A percentile compares a stretch with the other conserved stretches of the same genome.
Conservation (phyloP, 2,888 invertebrate species). For the Scaptomyza reducta region DNA sequence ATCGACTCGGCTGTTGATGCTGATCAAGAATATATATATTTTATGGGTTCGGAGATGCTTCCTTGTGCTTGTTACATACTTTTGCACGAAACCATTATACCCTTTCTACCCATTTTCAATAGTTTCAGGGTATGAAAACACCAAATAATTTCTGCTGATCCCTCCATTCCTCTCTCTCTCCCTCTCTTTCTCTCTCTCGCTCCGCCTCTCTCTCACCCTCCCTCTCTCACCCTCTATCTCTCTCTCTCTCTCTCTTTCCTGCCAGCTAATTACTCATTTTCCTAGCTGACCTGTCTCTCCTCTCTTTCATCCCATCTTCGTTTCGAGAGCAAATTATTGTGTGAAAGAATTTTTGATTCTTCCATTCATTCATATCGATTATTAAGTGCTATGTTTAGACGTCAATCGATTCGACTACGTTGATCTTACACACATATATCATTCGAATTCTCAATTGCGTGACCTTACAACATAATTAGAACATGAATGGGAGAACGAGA, state of each 20-base stretch:
- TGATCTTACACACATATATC: conserved; percentile 7
- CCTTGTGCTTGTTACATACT: no score
- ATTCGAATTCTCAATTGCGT: conserved; percentile 46
- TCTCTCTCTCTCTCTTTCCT: conserved; percentile 19
- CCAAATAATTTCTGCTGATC: conserved; percentile 38
- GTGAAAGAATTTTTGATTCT: conserved; percentile 24
- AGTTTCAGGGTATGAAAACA: not conserved
- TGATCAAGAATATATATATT: no score
- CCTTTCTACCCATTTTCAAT: no score
- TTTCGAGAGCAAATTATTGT: conserved; percentile 15
- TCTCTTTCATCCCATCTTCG: no score
- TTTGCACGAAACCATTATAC: no score
- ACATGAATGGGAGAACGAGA: not conserved
- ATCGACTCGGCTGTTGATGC: no score
- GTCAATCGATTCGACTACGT: conserved; percentile 13
- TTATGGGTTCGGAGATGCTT: no score
- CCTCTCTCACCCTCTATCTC: not conserved
- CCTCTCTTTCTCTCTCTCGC: not conserved
- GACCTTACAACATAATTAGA: conserved; percentile 71
- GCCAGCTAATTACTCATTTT: conserved; percentile 66
- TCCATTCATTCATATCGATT: conserved; percentile 45
- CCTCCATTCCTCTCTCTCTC: not conserved
- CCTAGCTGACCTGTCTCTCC: conserved; percentile 16
- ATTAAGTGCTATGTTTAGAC: conserved; percentile 42
- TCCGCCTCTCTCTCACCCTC: not conserved